Evolutionary conservation across 1,140 invertebrate genomes (phyloP), one percentile per base, ranked within the genome.

Genomic region (Euglossa dilemma): DNA sequence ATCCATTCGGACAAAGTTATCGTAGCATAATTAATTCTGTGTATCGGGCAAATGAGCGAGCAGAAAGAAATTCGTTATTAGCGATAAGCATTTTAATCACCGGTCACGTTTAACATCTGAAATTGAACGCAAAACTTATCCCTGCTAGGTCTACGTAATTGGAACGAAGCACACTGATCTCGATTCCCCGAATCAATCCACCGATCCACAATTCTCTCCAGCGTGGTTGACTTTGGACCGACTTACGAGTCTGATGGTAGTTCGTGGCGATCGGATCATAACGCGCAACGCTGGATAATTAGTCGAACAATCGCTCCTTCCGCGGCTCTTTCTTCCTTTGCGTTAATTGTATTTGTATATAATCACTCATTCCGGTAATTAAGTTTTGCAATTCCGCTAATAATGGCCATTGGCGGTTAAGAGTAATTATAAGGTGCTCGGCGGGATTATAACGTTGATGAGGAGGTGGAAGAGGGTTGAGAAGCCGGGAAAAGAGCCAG

Each of bases 321-420:
- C 14, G 28, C 28, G n/a, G n/a, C 6, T 9, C 5, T 23, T 8
- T 23, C 25, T 4, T 12, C 43, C 16, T 45, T 57, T 45, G 3
- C 6, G 8, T 5, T 74, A 73, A 73, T 74, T 64, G 43, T 54
- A 36, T 74, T 61, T 50, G 72, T 45, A 47, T 56, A 57, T 45
- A 50, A 75, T 66, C 50, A 43, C 20, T 74, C 72, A 28, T 36
- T 50, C 43, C n/a, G 14, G 59, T 66, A 74, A 64, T 80, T 80
- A 80, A 52, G 52, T 74, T 45, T 74, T 12, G 45, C 78, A 28
- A 43, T 72, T 64, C 52, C 61, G 63, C 52, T 75, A 70, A 84
- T 84, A 80, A 87, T 59, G 77, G 57, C 79, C 75, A 81, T 86
- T 77, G 64, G 57, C 43, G 71, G 71, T 85, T 77, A 54, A 73